Conservation (phyloP, 2,888 invertebrate species). For the Lepidochitona cinerea region DNA sequence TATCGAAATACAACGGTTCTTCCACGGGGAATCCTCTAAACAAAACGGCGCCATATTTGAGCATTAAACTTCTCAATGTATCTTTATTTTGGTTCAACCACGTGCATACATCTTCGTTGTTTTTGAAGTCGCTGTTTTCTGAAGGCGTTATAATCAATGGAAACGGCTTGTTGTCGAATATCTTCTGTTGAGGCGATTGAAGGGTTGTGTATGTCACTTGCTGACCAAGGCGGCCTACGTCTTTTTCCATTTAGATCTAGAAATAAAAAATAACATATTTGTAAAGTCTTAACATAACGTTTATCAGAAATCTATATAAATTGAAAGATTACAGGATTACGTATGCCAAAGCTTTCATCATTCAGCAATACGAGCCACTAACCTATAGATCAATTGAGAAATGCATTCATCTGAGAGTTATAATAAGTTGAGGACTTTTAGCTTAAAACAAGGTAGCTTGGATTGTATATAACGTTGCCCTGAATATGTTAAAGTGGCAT, state of each 20-base stretch:
- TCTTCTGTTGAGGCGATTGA: conserved; percentile 33
- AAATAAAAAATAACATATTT: background rate
- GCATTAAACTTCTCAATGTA: conserved; percentile 26
- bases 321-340: too few relatives aligned
- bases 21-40: conserved; percentile 49
- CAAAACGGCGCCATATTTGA: conserved; percentile 47
- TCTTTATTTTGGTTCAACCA: conserved; percentile 34
- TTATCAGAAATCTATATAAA: too few relatives aligned
- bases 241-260: conserved; percentile 1
- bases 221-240: background rate
- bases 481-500: too few relatives aligned
- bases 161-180: conserved; percentile 35
- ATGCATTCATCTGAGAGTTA: too few relatives aligned
- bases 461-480: too few relatives aligned
- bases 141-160: conserved; percentile 36
- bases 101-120: conserved; percentile 7
- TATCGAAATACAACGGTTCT: conserved; percentile 44
- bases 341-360: too few relatives aligned
- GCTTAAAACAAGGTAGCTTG: too few relatives aligned
- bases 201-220: background rate
- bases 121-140: background rate
- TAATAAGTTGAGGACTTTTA: too few relatives aligned
- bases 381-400: too few relatives aligned
- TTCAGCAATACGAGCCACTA: too few relatives aligned
- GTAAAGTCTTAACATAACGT: too few relatives aligned